Conservation (phyloP, 2,797 vertebrate species). For the Chaenodraco wilsoni region DNA sequence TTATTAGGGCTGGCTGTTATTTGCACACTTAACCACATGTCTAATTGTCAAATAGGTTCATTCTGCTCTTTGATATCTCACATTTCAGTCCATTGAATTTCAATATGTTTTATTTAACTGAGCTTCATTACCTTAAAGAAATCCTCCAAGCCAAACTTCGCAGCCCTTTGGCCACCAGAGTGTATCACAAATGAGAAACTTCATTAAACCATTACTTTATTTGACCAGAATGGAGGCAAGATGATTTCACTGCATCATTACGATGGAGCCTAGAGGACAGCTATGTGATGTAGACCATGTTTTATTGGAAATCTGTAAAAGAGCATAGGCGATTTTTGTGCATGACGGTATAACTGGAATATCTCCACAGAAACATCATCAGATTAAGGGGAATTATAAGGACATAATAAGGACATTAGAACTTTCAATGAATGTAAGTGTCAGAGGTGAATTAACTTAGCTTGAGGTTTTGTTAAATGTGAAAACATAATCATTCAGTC, state of each 20-base stretch:
- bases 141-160: neutral
- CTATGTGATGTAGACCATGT: neutral
- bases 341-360: neutral
- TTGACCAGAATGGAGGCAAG: neutral
- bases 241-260: constrained; percentile 6
- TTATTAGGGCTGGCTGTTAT: neutral
- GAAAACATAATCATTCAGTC: neutral
- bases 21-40: constrained; percentile 1
- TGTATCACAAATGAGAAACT: constrained; percentile 20
- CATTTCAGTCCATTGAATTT: neutral
- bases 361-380: neutral
- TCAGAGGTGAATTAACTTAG: neutral
- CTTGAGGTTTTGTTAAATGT: neutral
- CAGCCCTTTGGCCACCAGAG: constrained; percentile 25
- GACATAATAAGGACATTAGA: neutral
- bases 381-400: neutral
- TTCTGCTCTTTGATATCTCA: neutral
- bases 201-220: neutral
- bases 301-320: neutral
- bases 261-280: neutral
- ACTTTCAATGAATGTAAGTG: neutral
- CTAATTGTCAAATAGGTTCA: neutral
- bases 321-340: neutral
- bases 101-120: neutral
- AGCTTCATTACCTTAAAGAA: neutral